phyloP scores from a whole-genome alignment of 2,797 vertebrate species.

The Lophura swinhoii region DNA sequence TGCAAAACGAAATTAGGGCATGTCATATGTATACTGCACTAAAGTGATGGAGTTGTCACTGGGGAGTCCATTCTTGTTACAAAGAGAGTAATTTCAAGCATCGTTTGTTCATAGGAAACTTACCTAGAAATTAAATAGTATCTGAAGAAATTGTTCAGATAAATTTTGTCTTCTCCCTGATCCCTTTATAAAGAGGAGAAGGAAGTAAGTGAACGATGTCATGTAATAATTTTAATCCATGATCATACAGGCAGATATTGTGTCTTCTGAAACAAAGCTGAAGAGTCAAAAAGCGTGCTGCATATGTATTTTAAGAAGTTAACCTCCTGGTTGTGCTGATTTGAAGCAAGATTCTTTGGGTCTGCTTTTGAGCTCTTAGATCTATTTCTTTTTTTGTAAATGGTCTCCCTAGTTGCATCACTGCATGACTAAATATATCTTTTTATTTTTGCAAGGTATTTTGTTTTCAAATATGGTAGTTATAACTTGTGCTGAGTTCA shows the following conservation, averaged over 20 bases:
- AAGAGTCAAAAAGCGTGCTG: background rate
- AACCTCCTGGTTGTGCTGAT: background rate
- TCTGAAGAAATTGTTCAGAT: background rate
- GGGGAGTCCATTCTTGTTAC: background rate
- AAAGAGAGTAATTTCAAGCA: background rate
- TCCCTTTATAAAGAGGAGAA: background rate
- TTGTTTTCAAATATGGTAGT: background rate
- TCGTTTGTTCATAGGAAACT: background rate
- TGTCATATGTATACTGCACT: background rate
- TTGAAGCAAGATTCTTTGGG: background rate
- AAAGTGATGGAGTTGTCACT: background rate
- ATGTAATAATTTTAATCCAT: background rate
- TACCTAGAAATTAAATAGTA: background rate
- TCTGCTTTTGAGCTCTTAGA: background rate
- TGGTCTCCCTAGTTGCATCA: background rate
- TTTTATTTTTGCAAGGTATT: background rate
- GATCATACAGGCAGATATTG: background rate
- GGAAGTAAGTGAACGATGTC: background rate
- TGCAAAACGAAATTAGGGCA: background rate
- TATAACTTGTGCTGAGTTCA: background rate
- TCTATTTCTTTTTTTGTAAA: background rate
- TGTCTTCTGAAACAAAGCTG: background rate
- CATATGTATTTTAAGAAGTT: slow-evolving; percentile 14
- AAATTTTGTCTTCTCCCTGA: background rate
- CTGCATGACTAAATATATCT: background rate